Conservation (phyloP, 2,888 invertebrate genomes). For the Watsonalla cultraria region DNA sequence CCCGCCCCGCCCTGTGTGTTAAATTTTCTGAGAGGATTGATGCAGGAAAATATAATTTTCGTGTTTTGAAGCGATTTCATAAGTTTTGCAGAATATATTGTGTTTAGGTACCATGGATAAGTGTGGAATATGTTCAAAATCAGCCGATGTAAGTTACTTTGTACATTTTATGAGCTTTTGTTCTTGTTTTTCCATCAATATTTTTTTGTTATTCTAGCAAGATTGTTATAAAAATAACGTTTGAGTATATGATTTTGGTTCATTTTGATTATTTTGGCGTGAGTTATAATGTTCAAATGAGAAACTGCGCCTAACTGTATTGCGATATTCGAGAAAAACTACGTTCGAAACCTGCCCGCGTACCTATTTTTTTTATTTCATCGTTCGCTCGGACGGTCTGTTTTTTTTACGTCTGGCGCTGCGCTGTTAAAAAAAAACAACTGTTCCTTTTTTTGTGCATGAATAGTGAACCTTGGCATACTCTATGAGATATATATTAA, state of each 20-base stretch:
- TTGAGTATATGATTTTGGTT: conserved; percentile 25
- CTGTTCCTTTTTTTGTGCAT: conserved; percentile 43
- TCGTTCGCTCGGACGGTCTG: conserved; percentile 42
- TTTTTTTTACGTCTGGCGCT: conserved; percentile 75
- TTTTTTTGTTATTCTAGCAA: conserved; percentile 73
- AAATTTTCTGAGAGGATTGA: conserved; percentile 44
- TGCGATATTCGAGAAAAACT: conserved; percentile 46
- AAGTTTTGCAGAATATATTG: conserved; percentile 27
- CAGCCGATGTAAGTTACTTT: conserved; percentile 59
- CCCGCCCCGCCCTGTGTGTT: conserved; percentile 49
- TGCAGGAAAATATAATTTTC: conserved; percentile 56
- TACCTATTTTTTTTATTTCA: conserved; percentile 63
- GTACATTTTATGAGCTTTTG: background rate
- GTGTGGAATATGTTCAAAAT: conserved; percentile 70
- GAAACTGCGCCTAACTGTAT: conserved; percentile 15
- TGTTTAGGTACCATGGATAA: conserved; percentile 57
- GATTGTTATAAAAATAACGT: conserved; percentile 65
- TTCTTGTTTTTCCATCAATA: conserved; percentile 32
- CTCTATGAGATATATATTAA: conserved; percentile 16
- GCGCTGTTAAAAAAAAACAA: conserved; percentile 63
- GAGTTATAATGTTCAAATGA: conserved; percentile 16
- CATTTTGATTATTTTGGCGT: conserved; percentile 7
- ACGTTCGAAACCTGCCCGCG: conserved; percentile 74
- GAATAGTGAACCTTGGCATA: conserved; percentile 52
- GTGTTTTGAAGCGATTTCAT: conserved; percentile 48